These are phyloP conservation scores for Rhabdornis inornatus DNA, from an alignment of 2,113 vertebrate genomes.

Conservation along the genomic window DNA sequence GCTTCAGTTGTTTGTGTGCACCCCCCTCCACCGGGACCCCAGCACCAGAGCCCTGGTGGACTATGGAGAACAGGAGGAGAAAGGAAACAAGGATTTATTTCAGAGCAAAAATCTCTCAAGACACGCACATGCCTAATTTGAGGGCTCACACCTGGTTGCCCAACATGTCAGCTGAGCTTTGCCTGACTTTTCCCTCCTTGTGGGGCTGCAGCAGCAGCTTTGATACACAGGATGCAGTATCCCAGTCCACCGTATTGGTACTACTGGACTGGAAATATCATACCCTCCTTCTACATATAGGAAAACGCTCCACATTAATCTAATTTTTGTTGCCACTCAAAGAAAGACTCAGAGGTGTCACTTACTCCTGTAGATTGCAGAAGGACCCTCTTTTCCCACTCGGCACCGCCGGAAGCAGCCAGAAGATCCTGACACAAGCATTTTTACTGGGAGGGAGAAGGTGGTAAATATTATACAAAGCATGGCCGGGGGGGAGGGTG, in stretches of 20 bases:
- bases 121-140: too few relatives aligned
- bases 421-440: background rate
- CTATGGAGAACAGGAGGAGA: background rate
- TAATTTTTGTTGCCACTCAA: background rate
- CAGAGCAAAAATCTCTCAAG: background rate
- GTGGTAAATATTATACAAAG: background rate
- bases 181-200: background rate
- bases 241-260: rapidly evolving
- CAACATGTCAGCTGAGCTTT: background rate
- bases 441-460: background rate
- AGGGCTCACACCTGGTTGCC: background rate
- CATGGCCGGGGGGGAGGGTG: too few relatives aligned
- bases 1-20: background rate
- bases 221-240: too few relatives aligned
- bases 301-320: background rate
- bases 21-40: rapidly evolving
- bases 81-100: background rate
- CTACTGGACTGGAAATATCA: background rate
- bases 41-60: background rate
- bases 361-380: background rate
- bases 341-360: background rate
- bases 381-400: background rate
- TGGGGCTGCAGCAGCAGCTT: background rate
- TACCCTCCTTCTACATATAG: rapidly evolving
- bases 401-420: rapidly evolving